Evolutionary conservation across 2,797 vertebrate species (phyloP), one percentile per base, ranked within the genome.

Genomic region (Chaetodon trifasciatus): DNA sequence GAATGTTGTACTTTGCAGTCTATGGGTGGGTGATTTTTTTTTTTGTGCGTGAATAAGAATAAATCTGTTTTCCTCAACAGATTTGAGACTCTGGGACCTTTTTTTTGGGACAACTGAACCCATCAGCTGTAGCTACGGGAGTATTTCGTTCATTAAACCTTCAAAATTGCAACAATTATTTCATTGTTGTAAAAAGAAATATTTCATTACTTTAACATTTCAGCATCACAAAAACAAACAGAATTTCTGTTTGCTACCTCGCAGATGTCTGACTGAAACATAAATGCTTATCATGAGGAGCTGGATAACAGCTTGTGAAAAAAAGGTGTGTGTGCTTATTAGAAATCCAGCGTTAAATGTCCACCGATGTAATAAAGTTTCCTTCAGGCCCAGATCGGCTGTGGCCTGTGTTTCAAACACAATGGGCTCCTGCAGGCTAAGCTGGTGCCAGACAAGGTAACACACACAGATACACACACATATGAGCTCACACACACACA

Each of bases 391-490:
- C 72, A 50, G 81, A 89, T 90, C 74, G 74, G 82, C 80, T 82
- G 79, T 70, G 83, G 77, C 82, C 82, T 84, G 68, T 67, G 82
- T 84, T 88, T 90, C 78, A 72, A 90, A 89, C 86, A 93, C 91
- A 93, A 92, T 88, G 88, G 84, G 72, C 86, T 91, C 91, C 86
- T 83, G 86, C 88, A 85, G 89, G 76, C 90, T 91, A 89, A 92
- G 88, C 90, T 86, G 88, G 84, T 90, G 82, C 87, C 90, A 93
- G 89, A 90, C 90, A 91, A 91, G 89, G 90, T 89, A 87, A 89
- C 88, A 85, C 91, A 87, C 82, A 76, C 71, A 73, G 4, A 74
- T 3, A 76, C 63, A 69, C 85, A 82, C 73, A 70, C 69, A 50
- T 35, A 82, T 67, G 55, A 53, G 47, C 55, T 64, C 66, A 70